Percentiles rank a stretch among this genome's conserved stretches.
phyloP scores from a whole-genome alignment of 2,888 invertebrate genomes.

The Eustalomyia histrio region DNA sequence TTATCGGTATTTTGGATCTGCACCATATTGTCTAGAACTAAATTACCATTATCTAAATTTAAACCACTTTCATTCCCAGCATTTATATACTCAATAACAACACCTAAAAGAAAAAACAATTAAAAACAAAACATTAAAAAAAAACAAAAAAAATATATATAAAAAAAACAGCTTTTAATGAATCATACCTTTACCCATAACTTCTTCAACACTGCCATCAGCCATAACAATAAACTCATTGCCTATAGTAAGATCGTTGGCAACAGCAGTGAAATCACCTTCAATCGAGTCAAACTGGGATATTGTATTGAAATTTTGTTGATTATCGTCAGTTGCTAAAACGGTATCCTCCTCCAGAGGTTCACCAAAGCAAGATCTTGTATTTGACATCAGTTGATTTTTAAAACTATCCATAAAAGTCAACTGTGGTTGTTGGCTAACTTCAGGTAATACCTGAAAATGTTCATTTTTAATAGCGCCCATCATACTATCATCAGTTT shows the following conservation, averaged over 20 bases:
- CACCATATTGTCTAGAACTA: conserved; percentile 61
- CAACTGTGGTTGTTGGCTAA: conserved; percentile 12
- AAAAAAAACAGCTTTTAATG: background rate
- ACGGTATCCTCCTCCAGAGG: conserved; percentile 18
- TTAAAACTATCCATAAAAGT: no score
- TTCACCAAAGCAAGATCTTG: background rate
- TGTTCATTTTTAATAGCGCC: conserved; percentile 36
- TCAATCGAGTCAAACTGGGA: conserved; percentile 25
- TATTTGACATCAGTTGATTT: background rate
- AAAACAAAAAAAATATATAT: no score
- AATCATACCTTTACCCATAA: conserved; percentile 68
- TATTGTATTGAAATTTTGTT: conserved; percentile 21
- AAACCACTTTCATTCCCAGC: conserved; percentile 60
- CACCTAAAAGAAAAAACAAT: conserved; percentile 65
- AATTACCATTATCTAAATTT: conserved; percentile 58
- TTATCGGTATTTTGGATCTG: conserved; percentile 54
- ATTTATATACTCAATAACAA: conserved; percentile 75
- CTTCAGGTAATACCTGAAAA: conserved; percentile 41
- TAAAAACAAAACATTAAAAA: background rate
- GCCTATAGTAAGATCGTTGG: conserved; percentile 69
- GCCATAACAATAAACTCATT: conserved; percentile 74
- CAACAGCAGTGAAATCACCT: conserved; percentile 45
- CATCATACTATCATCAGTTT: conserved; percentile 7
- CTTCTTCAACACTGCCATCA: conserved; percentile 73
- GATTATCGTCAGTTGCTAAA: conserved; percentile 10